phyloP scores from a whole-genome alignment of 2,888 invertebrate species.

The Tenthredo livida region DNA sequence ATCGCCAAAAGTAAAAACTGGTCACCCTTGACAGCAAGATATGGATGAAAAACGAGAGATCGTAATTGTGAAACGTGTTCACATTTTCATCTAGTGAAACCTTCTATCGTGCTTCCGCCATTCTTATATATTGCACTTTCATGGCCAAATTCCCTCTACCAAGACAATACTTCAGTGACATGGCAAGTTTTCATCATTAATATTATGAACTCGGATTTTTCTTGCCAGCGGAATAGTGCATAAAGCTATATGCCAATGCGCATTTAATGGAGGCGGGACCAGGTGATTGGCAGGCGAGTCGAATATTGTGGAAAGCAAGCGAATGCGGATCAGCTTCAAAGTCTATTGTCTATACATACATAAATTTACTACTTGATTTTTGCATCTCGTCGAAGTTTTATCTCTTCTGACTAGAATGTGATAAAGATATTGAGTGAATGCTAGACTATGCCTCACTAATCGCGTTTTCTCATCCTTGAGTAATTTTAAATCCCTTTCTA shows the following conservation, averaged over 20 bases:
- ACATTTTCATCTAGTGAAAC: not conserved
- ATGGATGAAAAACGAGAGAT: not conserved
- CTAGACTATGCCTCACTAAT: not conserved
- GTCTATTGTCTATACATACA: not conserved
- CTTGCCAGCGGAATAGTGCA: not conserved
- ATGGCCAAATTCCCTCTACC: not conserved
- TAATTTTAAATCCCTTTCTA: not conserved
- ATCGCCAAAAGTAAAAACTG: not conserved
- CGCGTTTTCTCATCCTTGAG: not conserved
- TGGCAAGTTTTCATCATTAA: not conserved
- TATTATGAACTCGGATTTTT: not conserved
- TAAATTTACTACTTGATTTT: not conserved
- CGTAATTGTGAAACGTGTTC: not conserved
- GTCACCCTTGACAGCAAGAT: not conserved
- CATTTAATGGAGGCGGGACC: not conserved
- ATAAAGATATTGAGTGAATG: not conserved
- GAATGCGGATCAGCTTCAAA: not conserved
- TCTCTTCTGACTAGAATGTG: not conserved
- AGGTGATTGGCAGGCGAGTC: not conserved
- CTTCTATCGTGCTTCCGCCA: not conserved
- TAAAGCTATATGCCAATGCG: not conserved
- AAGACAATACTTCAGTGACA: not conserved
- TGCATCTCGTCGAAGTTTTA: not conserved
- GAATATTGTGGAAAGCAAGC: not conserved
- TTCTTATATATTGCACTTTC: not conserved